Conservation (phyloP, 53 echinoderm and acorn worm species). For the Hippasteria phrygiana region DNA sequence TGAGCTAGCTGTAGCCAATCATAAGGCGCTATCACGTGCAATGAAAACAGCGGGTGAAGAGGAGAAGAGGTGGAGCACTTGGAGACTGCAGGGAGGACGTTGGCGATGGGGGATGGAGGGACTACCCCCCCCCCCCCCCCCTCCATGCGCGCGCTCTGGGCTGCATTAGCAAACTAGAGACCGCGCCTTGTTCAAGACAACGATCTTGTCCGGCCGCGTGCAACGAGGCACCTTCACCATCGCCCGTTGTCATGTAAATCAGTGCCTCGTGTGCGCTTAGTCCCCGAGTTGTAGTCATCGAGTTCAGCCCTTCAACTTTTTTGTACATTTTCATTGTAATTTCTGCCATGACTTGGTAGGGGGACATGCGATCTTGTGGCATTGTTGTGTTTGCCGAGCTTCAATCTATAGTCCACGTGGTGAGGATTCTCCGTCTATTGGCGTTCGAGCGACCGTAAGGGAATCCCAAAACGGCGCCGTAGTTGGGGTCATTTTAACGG, state of each 20-base stretch:
- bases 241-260: constrained; percentile 50
- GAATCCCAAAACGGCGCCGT: constrained; percentile 1
- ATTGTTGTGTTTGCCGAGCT: too few relatives aligned
- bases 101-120: constrained; percentile 9
- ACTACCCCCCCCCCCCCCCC: background rate
- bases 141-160: constrained; percentile 22
- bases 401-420: background rate
- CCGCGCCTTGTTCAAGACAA: constrained; percentile 26
- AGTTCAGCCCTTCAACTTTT: constrained; percentile 4
- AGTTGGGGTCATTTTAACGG: constrained; percentile 38
- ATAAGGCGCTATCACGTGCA: constrained; percentile 38
- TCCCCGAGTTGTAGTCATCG: background rate
- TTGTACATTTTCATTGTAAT: background rate
- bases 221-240: background rate
- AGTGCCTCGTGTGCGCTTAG: background rate
- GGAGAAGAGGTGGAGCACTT: constrained; percentile 1
- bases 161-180: constrained; percentile 49
- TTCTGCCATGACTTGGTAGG: background rate
- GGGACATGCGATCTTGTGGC: too few relatives aligned
- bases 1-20: constrained; percentile 44
- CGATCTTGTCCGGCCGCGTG: constrained; percentile 47
- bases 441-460: constrained; percentile 28
- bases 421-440: background rate
- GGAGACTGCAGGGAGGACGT: background rate
- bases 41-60: constrained; percentile 25